phyloP scores from a whole-genome alignment of 2,888 invertebrate species.

The Athalia circularis region DNA sequence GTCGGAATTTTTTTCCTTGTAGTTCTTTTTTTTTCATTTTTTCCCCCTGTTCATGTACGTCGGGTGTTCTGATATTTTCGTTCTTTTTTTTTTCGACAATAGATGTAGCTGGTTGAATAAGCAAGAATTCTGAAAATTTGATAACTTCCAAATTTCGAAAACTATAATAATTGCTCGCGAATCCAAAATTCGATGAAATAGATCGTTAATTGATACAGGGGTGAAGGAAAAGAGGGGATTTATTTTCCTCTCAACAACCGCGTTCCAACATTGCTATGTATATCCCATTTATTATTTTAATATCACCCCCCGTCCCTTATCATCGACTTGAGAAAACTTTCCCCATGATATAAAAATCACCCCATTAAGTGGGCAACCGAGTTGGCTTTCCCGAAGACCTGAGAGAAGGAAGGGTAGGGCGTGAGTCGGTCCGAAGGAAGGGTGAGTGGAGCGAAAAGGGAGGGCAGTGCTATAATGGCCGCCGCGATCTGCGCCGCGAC shows the following conservation, averaged over 20 bases:
- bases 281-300: conserved; percentile 22
- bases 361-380: conserved; percentile 35
- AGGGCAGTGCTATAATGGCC: conserved; percentile 35
- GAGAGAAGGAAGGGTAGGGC: no score
- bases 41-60: no score
- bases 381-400: neutral
- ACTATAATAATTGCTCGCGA: no score
- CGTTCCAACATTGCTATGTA: neutral
- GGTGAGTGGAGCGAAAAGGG: neutral
- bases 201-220: no score
- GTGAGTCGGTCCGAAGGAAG: neutral
- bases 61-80: no score
- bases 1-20: neutral
- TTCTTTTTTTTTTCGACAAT: no score
- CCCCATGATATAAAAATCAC: conserved; percentile 37
- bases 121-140: neutral
- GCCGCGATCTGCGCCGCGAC: neutral
- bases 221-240: no score
- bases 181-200: no score
- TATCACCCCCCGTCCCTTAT: neutral
- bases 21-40: no score
- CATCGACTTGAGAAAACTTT: neutral
- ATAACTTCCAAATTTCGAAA: no score
- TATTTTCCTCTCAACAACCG: neutral
- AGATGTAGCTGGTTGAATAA: neutral